These are phyloP conservation scores for Zelostemma sp. DNA, from an alignment of 1,140 invertebrate species.

Conservation along the genomic window DNA sequence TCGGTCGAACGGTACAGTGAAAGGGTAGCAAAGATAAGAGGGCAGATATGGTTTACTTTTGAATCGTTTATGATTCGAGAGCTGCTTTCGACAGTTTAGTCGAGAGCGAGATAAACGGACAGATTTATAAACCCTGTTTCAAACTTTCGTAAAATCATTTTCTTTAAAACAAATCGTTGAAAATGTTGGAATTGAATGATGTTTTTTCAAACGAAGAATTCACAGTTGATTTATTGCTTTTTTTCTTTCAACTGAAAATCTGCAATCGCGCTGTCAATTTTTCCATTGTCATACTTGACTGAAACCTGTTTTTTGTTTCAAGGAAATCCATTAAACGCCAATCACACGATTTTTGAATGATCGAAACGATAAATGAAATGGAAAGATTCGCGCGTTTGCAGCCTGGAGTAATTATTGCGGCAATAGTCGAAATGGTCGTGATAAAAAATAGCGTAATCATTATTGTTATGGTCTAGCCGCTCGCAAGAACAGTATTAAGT, in stretches of 20 bases:
- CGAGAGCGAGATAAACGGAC: slow-evolving; percentile 17
- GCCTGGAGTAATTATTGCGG: slow-evolving; percentile 17
- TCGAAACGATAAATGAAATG: neutral
- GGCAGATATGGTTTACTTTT: slow-evolving; percentile 21
- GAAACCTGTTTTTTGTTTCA: too few species aligned
- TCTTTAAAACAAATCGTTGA: neutral
- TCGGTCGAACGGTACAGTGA: slow-evolving; percentile 6
- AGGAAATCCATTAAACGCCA: too few species aligned
- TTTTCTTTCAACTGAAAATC: too few species aligned
- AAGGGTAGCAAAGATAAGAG: slow-evolving; percentile 18
- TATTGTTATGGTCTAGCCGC: slow-evolving; percentile 20
- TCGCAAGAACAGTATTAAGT: slow-evolving; percentile 9
- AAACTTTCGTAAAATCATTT: slow-evolving; percentile 9
- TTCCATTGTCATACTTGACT: too few species aligned
- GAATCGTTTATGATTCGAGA: slow-evolving; percentile 20
- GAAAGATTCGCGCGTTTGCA: neutral
- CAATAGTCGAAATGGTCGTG: slow-evolving; percentile 28
- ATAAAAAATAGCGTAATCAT: slow-evolving; percentile 35
- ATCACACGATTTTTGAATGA: neutral
- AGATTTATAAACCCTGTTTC: slow-evolving; percentile 21
- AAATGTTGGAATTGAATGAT: neutral
- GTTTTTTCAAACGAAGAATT: neutral
- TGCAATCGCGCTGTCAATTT: too few species aligned
- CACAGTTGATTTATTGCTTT: neutral
- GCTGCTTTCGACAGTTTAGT: slow-evolving; percentile 35